Evolutionary conservation across 2,888 invertebrate species (phyloP), one percentile per base, ranked within the genome.

Genomic region (Hyppa rectilinea): DNA sequence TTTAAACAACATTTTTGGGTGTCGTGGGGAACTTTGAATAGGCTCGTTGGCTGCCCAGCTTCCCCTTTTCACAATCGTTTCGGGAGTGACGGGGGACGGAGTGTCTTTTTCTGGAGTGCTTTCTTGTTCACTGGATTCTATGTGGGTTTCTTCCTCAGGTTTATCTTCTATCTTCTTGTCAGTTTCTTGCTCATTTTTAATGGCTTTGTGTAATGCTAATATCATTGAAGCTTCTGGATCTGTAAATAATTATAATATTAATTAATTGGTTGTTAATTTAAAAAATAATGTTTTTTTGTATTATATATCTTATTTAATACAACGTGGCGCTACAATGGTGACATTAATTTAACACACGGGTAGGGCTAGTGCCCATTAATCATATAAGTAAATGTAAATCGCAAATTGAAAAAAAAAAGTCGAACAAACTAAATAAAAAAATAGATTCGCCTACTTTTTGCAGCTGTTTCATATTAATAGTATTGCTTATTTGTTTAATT

Each of bases 1-100:
- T 90, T 96, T 96, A 75, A 90, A 96, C 7, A 95, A 80, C 86
- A 93, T 91, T 87, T 94, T 91, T 36, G 96, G 89, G 88, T 92
- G 92, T 92, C 94, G 93, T 76, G 94, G 91, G 2, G 93, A 92
- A 62, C 89, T 91, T 68, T 90, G 90, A 31, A 87, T 85, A 0
- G 90, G 82, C 3, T 94, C 94, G 45, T 83, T 91, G 1, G 88
- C 85, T 6, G 91, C 85, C 93, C 92, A 95, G 72, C 94, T 95
- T 47, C 90, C 91, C 20, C 92, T 86, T 79, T 95, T 95, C 0
- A 81, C 67, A 0, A 82, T 58, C 2, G 86, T 78, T 1, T 95
- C 95, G 0, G 94, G 93, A 5, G 94, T 93, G 0, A 88, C 81
- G 0, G 94, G 92, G 0, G 91, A 90, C 0, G 93, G 91, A 9